Percentiles rank a stretch among this genome's conserved stretches.
Evolutionary conservation across 1,140 invertebrate species (phyloP).

Genomic region (Drosophila jambulina): DNA sequence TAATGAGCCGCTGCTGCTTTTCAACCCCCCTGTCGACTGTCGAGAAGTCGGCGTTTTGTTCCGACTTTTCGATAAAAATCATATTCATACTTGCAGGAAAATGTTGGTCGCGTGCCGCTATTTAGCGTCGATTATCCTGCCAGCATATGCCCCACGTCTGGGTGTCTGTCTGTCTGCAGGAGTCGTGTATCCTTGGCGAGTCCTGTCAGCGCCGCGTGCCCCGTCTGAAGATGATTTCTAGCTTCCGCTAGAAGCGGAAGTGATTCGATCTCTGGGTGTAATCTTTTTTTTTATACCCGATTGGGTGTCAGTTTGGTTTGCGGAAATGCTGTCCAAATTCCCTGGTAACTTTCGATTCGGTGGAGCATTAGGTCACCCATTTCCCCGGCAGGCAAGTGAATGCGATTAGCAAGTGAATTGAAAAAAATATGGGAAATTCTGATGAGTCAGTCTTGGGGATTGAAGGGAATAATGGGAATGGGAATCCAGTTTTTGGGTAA

Average conservation of each 20-base stretch:
- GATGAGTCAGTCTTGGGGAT: conserved; percentile 20
- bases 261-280: conserved; percentile 20
- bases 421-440: neutral
- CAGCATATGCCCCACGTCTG: conserved; percentile 62
- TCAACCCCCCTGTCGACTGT: conserved; percentile 29
- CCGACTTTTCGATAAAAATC: conserved; percentile 57
- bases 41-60: conserved; percentile 66
- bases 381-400: conserved; percentile 10
- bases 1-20: conserved; percentile 54
- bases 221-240: conserved; percentile 61
- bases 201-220: conserved; percentile 59
- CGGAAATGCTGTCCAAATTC: conserved; percentile 36
- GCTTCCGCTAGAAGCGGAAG: conserved; percentile 54
- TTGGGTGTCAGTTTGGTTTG: conserved; percentile 47
- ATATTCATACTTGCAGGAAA: conserved; percentile 70
- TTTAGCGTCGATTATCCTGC: conserved; percentile 79
- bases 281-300: conserved; percentile 2
- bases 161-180: conserved; percentile 20
- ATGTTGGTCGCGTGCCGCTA: conserved; percentile 78
- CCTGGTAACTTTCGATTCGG: conserved; percentile 11
- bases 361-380: conserved; percentile 6
- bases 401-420: conserved; percentile 39
- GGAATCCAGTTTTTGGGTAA: neutral
- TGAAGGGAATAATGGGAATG: neutral
- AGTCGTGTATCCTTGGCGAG: conserved; percentile 5